Evolutionary conservation across 2,113 vertebrate species (phyloP), one percentile per base, ranked within the genome.

Genomic region (Cnemophilus loriae): DNA sequence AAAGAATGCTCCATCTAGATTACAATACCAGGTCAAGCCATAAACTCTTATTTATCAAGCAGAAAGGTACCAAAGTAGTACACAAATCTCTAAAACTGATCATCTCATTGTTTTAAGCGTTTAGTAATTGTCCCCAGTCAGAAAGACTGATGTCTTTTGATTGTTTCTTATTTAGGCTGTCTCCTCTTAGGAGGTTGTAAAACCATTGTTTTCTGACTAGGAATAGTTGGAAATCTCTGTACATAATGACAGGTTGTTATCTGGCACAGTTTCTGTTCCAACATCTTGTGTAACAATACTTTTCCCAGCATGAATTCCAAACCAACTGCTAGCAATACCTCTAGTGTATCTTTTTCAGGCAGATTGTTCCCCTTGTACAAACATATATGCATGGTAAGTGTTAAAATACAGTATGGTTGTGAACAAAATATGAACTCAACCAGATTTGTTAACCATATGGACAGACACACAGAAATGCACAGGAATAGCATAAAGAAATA

Each of bases 401-500:
- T 79, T 92, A 82, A 85, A 92, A 92, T 79, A 87, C 33, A 71
- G 27, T 83, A 83, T 79, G 26, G 26, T 63, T 90, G 70, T 83
- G 83, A 85, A 73, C 80, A 85, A 92, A 96, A 90, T 89, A 93
- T 41, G n/a, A 85, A 71, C 18, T 64, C 70, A 70, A 50, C 11
- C 68, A 87, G 42, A 75, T 83, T 83, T 60, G 26, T 79, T 83
- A 95, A 56, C 67, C 67, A n/a, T 95, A 95, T 83, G 87, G 71
- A 75, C 44, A 87, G 87, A 68, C 32, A 53, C 19, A 64, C 7
- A 86, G 57, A 84, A 83, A 81, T 47, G 68, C 46, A 44, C 3
- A 69, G 7, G 16, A 80, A 73, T 30, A 57, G 18, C 13, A 65
- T 35, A 60, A 14, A 78, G 6, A 44, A 85, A 71, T 74, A 16